These are phyloP conservation scores for Botia almorhae DNA, from an alignment of 2,797 vertebrate genomes.

Conservation along the genomic window DNA sequence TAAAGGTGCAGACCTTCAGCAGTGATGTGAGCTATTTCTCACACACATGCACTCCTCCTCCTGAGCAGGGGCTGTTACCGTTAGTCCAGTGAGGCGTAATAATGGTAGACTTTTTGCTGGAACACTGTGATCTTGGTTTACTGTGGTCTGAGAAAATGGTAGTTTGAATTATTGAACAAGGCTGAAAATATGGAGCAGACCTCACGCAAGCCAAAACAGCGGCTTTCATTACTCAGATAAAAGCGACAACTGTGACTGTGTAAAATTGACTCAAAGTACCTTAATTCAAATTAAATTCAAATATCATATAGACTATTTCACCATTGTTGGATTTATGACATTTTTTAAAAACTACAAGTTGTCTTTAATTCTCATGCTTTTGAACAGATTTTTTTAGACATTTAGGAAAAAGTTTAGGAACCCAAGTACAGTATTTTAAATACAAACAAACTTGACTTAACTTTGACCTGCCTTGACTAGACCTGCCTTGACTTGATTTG, in stretches of 20 bases:
- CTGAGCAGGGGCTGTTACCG: constrained; percentile 19
- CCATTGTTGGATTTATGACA: too few relatives aligned
- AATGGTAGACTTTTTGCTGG: constrained; percentile 48
- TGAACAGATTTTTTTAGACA: neutral
- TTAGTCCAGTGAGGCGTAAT: constrained; percentile 52
- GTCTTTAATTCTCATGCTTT: neutral
- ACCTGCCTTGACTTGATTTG: too few relatives aligned
- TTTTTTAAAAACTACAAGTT: neutral
- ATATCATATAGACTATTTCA: too few relatives aligned
- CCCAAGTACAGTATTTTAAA: too few relatives aligned
- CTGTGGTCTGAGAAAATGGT: constrained; percentile 31
- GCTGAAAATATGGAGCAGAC: constrained; percentile 10
- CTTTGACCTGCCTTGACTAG: too few relatives aligned
- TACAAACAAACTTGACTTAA: too few relatives aligned
- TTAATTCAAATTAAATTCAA: too few relatives aligned
- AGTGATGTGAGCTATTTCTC: neutral
- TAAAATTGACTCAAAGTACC: neutral
- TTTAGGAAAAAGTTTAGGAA: too few relatives aligned
- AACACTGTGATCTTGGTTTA: constrained; percentile 29
- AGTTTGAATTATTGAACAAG: constrained; percentile 53
- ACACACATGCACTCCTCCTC: neutral
- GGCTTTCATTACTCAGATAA: neutral
- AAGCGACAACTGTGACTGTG: constrained; percentile 17
- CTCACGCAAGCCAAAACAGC: neutral
- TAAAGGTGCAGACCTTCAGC: neutral